These are phyloP conservation scores for Argyresthia goedartella DNA, from an alignment of 2,888 invertebrate genomes.

Conservation along the genomic window DNA sequence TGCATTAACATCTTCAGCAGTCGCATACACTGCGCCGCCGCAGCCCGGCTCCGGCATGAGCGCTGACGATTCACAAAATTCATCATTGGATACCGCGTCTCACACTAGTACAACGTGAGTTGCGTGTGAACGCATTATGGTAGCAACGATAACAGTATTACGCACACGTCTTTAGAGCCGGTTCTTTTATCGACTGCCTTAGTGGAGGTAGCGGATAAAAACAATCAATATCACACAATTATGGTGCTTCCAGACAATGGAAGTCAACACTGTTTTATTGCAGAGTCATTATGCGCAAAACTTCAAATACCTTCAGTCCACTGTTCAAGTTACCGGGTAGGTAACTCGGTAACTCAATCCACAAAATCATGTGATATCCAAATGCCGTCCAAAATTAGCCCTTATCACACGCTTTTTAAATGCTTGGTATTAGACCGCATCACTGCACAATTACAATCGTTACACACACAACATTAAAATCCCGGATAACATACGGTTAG, in stretches of 20 bases:
- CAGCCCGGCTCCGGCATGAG: neutral
- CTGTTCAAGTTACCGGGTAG: neutral
- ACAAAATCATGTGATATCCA: too few relatives aligned
- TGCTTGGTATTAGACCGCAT: neutral
- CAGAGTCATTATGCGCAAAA: neutral
- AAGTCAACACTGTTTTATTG: neutral
- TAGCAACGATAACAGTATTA: too few relatives aligned
- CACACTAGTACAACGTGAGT: neutral
- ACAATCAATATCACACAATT: too few relatives aligned
- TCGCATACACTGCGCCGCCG: too few relatives aligned
- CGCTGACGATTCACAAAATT: neutral
- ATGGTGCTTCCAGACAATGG: neutral
- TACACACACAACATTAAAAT: neutral
- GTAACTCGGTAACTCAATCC: neutral
- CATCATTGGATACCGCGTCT: neutral
- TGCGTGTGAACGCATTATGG: neutral
- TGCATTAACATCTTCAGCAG: too few relatives aligned
- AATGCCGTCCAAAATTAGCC: neutral
- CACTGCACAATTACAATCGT: neutral
- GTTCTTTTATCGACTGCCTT: too few relatives aligned
- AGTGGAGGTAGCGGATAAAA: too few relatives aligned
- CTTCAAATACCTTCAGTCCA: neutral
- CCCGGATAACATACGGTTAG: neutral
- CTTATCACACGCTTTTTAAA: neutral
- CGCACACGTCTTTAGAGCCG: too few relatives aligned